Conservation (phyloP, 2,797 vertebrate genomes). For the Babyrousa celebensis region DNA sequence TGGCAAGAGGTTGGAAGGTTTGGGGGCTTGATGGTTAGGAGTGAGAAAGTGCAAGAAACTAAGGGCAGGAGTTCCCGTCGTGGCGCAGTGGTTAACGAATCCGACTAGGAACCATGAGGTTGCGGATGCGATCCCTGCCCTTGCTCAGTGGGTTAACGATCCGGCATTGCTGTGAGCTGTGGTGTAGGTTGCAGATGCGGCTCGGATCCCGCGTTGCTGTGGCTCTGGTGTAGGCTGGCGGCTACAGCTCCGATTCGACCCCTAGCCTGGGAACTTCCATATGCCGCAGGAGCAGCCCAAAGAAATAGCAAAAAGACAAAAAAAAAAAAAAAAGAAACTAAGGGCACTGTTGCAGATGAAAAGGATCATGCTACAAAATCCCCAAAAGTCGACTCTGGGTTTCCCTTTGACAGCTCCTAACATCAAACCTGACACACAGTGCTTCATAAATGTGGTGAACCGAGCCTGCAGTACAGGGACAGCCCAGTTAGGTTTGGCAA, state of each 20-base stretch:
- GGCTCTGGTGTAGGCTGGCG: too few species aligned
- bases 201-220: too few species aligned
- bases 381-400: not conserved
- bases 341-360: not conserved
- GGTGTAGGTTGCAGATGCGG: too few species aligned
- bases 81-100: too few species aligned
- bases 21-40: not conserved
- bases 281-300: too few species aligned
- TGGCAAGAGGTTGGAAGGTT: not conserved
- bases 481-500: not conserved
- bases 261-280: too few species aligned
- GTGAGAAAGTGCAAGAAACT: conserved; percentile 10
- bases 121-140: too few species aligned
- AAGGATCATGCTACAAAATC: not conserved
- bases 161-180: too few species aligned
- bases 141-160: too few species aligned
- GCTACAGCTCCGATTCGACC: too few species aligned
- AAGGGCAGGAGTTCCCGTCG: not conserved
- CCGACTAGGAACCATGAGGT: too few species aligned
- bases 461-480: not conserved
- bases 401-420: not conserved
- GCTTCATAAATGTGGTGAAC: not conserved
- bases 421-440: not conserved
- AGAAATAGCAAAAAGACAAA: too few species aligned
- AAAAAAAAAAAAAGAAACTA: not conserved